phyloP scores from a whole-genome alignment of 2,888 invertebrate genomes.

The Ceraclea dissimilis region DNA sequence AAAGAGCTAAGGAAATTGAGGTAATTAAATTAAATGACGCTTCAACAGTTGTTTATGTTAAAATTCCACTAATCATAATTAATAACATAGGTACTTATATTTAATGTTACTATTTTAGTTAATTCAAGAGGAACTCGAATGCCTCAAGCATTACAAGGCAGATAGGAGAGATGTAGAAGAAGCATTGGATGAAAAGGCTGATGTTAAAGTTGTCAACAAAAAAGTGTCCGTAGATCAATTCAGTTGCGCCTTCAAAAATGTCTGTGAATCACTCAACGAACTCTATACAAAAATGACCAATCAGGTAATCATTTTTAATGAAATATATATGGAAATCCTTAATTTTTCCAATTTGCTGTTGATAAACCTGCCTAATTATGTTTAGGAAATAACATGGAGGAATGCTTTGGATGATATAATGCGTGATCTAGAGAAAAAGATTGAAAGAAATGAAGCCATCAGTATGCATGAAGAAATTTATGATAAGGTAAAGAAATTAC shows the following conservation, averaged over 20 bases:
- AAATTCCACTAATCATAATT: too few species aligned
- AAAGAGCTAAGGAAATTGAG: slow-evolving; percentile 46
- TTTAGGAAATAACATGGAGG: slow-evolving; percentile 55
- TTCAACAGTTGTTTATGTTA: neutral
- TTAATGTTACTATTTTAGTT: neutral
- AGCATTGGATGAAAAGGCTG: slow-evolving; percentile 68
- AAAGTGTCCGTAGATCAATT: slow-evolving; percentile 70
- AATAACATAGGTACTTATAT: too few species aligned
- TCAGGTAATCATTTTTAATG: slow-evolving; percentile 47
- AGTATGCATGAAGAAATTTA: slow-evolving; percentile 60
- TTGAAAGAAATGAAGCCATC: slow-evolving; percentile 57
- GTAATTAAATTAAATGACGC: slow-evolving; percentile 31
- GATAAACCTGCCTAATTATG: neutral
- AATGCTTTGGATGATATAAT: slow-evolving; percentile 58
- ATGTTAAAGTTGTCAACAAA: slow-evolving; percentile 56
- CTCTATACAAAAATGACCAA: slow-evolving; percentile 52
- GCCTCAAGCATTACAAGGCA: slow-evolving; percentile 58
- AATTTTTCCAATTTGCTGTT: neutral
- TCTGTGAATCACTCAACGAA: slow-evolving; percentile 57
- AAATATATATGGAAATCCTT: slow-evolving; percentile 17
- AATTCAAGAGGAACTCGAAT: slow-evolving; percentile 53
- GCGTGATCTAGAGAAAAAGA: slow-evolving; percentile 55
- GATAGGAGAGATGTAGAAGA: slow-evolving; percentile 65
- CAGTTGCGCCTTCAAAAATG: slow-evolving; percentile 59
- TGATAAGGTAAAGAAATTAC: slow-evolving; percentile 50